phyloP scores from a whole-genome alignment of 2,113 vertebrate genomes.

The Spilogale gracilis region DNA sequence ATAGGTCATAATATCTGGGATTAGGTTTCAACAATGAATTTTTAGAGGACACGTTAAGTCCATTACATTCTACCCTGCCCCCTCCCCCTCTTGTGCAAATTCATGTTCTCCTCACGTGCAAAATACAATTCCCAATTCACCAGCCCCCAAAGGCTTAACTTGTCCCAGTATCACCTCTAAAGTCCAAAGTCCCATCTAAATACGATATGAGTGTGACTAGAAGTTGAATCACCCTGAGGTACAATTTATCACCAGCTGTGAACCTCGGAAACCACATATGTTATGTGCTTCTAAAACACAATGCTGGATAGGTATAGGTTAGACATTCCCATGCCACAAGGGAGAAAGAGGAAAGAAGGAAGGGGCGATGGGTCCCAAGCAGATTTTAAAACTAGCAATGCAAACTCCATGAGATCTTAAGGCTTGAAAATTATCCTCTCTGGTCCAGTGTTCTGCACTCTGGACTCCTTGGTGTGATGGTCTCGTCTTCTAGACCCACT shows the following conservation, averaged over 20 bases:
- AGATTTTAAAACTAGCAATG: background rate
- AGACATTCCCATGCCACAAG: background rate
- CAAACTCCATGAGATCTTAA: background rate
- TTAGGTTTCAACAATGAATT: background rate
- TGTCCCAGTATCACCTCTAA: background rate
- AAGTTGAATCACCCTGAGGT: background rate
- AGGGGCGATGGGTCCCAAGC: background rate
- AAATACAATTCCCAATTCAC: background rate
- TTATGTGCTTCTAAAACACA: background rate
- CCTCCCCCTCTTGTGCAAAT: background rate
- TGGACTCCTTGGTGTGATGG: background rate
- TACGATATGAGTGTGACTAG: background rate
- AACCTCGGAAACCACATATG: background rate
- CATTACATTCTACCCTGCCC: background rate
- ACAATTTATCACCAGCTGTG: background rate
- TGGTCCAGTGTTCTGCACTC: background rate
- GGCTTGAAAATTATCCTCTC: background rate
- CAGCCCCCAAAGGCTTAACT: background rate
- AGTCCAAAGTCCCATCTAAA: background rate
- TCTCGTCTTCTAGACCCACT: background rate
- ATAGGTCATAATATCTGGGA: background rate
- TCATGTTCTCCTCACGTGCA: background rate
- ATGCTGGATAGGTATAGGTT: background rate
- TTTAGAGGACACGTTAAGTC: background rate
- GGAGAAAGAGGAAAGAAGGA: background rate